Evolutionary conservation across 2,797 vertebrate species (phyloP).

Genomic region (Mico argentatus): DNA sequence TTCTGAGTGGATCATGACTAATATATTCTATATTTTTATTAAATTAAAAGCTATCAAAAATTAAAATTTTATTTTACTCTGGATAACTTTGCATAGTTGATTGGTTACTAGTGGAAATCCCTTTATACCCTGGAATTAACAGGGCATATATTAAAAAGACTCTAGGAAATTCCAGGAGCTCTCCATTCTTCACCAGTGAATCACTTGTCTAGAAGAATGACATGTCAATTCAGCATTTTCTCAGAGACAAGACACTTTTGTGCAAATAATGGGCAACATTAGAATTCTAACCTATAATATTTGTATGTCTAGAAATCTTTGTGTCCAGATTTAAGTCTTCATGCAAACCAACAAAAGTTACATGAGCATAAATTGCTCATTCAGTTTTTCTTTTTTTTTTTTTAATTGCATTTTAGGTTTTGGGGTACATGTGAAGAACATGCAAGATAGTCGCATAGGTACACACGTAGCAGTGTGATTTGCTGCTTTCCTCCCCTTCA

Average conservation of each 20-base stretch:
- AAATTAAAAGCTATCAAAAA: not conserved
- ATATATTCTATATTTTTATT: not conserved
- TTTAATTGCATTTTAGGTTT: too few species aligned
- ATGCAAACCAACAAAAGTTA: not conserved
- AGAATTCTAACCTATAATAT: rapidly evolving
- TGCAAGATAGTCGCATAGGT: too few species aligned
- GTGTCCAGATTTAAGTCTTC: not conserved
- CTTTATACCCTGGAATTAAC: not conserved
- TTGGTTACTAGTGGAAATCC: too few species aligned
- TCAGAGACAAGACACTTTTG: not conserved
- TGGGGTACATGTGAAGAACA: too few species aligned
- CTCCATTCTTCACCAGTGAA: rapidly evolving
- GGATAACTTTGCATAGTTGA: too few species aligned
- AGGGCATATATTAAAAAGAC: not conserved
- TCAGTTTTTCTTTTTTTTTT: not conserved
- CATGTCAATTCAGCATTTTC: not conserved
- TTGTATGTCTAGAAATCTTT: rapidly evolving
- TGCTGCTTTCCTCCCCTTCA: too few species aligned
- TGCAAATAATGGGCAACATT: not conserved
- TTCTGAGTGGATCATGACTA: not conserved
- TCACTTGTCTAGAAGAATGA: not conserved
- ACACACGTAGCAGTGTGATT: too few species aligned
- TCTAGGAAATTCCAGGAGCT: rapidly evolving
- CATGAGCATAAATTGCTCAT: rapidly evolving
- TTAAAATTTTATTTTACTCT: not conserved